Evolutionary conservation across 2,113 vertebrate species (phyloP).

Genomic region (Alosa alosa): DNA sequence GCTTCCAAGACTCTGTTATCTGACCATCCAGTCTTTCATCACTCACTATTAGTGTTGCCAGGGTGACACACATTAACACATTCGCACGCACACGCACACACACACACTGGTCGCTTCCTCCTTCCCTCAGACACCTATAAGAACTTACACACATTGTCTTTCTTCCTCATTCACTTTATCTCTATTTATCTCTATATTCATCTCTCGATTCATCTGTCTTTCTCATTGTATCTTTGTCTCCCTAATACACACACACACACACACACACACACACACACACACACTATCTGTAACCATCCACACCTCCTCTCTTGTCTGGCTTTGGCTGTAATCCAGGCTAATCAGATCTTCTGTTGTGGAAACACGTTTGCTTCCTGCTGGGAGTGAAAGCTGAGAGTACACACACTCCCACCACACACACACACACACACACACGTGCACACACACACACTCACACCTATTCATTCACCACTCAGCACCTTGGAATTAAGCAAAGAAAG

Average conservation of each 20-base stretch:
- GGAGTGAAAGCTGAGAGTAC: constrained; percentile 38
- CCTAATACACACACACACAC: neutral
- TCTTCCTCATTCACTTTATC: neutral
- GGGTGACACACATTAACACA: neutral
- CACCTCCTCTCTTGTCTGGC: constrained; percentile 2
- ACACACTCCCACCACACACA: constrained; percentile 20
- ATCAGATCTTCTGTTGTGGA: constrained; percentile 47
- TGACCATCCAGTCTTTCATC: neutral
- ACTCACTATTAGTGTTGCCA: neutral
- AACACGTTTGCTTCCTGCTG: constrained; percentile 50
- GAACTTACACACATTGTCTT: neutral
- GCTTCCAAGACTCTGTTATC: neutral
- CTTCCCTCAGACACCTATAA: neutral
- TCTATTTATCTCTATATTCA: neutral
- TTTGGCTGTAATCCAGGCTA: constrained; percentile 40
- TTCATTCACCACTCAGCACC: constrained; percentile 26
- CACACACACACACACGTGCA: constrained; percentile 18
- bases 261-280: neutral
- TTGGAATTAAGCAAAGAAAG: constrained; percentile 24
- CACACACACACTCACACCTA: constrained; percentile 8
- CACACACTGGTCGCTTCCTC: neutral
- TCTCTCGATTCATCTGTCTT: neutral
- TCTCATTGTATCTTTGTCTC: neutral
- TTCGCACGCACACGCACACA: too few relatives aligned
- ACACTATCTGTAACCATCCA: neutral